Percentiles rank a stretch among this genome's conserved stretches.
These are phyloP conservation scores for Cuniculus paca DNA, from an alignment of 2,797 vertebrate genomes.

Conservation along the genomic window DNA sequence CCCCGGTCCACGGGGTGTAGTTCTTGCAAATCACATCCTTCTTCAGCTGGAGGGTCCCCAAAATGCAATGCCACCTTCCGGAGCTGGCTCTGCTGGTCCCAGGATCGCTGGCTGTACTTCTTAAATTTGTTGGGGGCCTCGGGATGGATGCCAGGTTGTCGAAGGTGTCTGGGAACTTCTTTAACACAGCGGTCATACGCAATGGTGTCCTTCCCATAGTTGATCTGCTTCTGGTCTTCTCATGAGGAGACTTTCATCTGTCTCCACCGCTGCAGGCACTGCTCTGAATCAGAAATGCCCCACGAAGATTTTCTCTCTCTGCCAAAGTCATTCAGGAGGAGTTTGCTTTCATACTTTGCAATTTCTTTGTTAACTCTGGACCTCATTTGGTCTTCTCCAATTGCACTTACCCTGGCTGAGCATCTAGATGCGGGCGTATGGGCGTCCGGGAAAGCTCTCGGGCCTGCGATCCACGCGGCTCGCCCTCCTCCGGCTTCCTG, in stretches of 20 bases:
- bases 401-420: slow-evolving; percentile 91
- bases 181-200: slow-evolving; percentile 96
- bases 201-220: slow-evolving; percentile 98
- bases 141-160: slow-evolving; percentile 95
- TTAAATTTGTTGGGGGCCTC: slow-evolving; percentile 98
- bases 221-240: slow-evolving; percentile 98
- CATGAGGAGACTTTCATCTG: slow-evolving; percentile 94
- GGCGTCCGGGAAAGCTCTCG: slow-evolving; percentile 92
- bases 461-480: too few relatives aligned
- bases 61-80: slow-evolving; percentile 97
- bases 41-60: slow-evolving; percentile 95
- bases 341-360: slow-evolving; percentile 95
- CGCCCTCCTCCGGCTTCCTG: too few relatives aligned
- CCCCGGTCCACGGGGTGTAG: slow-evolving; percentile 92
- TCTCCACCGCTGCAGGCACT: slow-evolving; percentile 93
- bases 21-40: slow-evolving; percentile 89
- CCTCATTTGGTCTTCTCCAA: slow-evolving; percentile 93
- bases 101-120: slow-evolving; percentile 98
- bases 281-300: slow-evolving; percentile 97
- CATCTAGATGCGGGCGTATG: slow-evolving; percentile 89
- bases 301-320: slow-evolving; percentile 94
- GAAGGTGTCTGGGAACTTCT: slow-evolving; percentile 95
- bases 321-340: slow-evolving; percentile 93
- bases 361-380: slow-evolving; percentile 90
- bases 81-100: slow-evolving; percentile 98